phyloP scores from a whole-genome alignment of 2,797 vertebrate genomes.

The Urosaurus nigricauda region DNA sequence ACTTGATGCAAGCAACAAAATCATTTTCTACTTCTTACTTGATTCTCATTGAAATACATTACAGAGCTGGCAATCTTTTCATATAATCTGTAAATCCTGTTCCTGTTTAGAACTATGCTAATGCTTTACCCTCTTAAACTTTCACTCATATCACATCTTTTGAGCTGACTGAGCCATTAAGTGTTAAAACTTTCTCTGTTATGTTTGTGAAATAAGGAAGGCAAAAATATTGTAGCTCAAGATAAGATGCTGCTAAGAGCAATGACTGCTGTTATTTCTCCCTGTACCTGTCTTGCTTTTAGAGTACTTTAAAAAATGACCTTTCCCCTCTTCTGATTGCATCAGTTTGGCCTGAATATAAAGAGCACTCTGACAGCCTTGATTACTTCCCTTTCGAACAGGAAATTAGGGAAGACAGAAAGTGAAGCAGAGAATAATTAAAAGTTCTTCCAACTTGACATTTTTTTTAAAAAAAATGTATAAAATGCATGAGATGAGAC shows the following conservation, averaged over 20 bases:
- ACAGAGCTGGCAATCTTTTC: not conserved
- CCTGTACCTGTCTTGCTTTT: slow-evolving; percentile 1
- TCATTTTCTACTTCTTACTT: not conserved
- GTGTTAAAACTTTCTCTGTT: slow-evolving; percentile 11
- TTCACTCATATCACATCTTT: slow-evolving; percentile 6
- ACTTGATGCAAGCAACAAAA: not conserved
- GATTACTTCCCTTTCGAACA: slow-evolving; percentile 48
- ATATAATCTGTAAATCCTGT: not conserved
- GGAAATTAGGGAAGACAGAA: slow-evolving; percentile 51
- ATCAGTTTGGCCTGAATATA: slow-evolving; percentile 30
- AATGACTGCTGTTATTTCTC: not conserved
- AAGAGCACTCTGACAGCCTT: slow-evolving; percentile 47
- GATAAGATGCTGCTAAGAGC: slow-evolving; percentile 22
- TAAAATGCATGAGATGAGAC: slow-evolving; percentile 51
- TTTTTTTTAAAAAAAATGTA: slow-evolving; percentile 57
- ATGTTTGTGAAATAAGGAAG: slow-evolving; percentile 24
- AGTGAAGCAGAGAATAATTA: slow-evolving; percentile 55
- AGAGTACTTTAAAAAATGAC: slow-evolving; percentile 20
- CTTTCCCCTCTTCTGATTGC: slow-evolving; percentile 27
- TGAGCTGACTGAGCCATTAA: not conserved
- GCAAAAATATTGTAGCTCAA: not conserved
- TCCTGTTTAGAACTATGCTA: not conserved
- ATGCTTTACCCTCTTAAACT: not conserved
- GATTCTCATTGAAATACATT: not conserved
- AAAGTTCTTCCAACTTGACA: slow-evolving; percentile 50